phyloP scores from a whole-genome alignment of 2,113 vertebrate species.

The Stigmatopora nigra region DNA sequence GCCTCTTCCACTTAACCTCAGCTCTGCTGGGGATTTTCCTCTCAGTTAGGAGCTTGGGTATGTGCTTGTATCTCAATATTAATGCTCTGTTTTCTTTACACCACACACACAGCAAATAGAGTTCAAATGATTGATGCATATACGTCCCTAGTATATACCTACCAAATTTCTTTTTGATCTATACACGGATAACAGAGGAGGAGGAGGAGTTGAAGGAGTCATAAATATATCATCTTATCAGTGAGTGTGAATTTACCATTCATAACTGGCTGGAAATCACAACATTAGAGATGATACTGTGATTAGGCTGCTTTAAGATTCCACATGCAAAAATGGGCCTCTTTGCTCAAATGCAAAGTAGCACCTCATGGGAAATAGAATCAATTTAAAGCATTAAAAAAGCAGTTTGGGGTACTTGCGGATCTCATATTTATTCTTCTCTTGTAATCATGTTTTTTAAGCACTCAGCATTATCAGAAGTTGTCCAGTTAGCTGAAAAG shows the following conservation, averaged over 20 bases:
- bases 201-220: too few relatives aligned
- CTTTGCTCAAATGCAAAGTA: conserved; percentile 67
- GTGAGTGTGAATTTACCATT: background rate
- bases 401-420: conserved; percentile 50
- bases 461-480: conserved; percentile 17
- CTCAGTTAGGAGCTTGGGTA: conserved; percentile 24
- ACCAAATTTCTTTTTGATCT: too few relatives aligned
- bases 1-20: conserved; percentile 45
- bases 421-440: conserved; percentile 48
- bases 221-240: background rate
- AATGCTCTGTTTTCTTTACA: conserved; percentile 58
- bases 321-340: conserved; percentile 64
- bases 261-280: background rate
- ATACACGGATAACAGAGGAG: too few relatives aligned
- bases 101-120: conserved; percentile 62
- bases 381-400: conserved; percentile 59
- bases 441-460: conserved; percentile 15
- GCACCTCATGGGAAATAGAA: conserved; percentile 69
- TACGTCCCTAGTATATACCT: too few relatives aligned
- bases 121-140: conserved; percentile 47
- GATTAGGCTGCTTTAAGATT: conserved; percentile 60
- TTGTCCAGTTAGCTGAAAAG: conserved; percentile 7
- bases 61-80: conserved; percentile 19
- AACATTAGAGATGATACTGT: conserved; percentile 31
- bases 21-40: conserved; percentile 52